Conservation (phyloP, 1,140 invertebrate genomes). For the Akabosia matsudoensis region DNA sequence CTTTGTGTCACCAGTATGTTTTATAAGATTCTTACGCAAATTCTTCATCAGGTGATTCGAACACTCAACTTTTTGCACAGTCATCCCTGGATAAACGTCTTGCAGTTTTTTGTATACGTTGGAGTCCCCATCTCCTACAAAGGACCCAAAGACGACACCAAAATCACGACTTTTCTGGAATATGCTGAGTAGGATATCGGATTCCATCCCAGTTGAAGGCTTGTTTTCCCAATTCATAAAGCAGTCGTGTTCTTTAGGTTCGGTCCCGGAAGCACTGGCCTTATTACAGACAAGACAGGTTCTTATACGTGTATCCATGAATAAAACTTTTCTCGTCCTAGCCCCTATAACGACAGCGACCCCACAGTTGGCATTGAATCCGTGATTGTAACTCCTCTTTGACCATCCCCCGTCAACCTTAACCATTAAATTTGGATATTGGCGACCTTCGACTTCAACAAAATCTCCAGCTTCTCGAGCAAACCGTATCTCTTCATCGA, state of each 20-base stretch:
- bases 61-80: conserved; percentile 26
- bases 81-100: not conserved
- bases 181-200: conserved; percentile 9
- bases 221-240: conserved; percentile 25
- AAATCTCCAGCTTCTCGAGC: not conserved
- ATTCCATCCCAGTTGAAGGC: conserved; percentile 24
- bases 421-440: conserved; percentile 28
- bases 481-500: not conserved
- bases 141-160: too few relatives aligned
- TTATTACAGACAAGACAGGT: conserved; percentile 18
- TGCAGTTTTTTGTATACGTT: too few relatives aligned
- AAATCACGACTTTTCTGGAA: conserved; percentile 14
- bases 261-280: too few relatives aligned
- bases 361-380: conserved; percentile 28
- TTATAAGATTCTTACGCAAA: too few relatives aligned
- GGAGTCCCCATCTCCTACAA: too few relatives aligned
- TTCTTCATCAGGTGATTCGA: conserved; percentile 19
- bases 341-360: conserved; percentile 33
- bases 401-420: conserved; percentile 36
- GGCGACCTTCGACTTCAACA: not conserved
- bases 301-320: conserved; percentile 4
- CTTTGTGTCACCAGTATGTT: too few relatives aligned
- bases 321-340: conserved; percentile 23
- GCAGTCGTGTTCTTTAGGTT: conserved; percentile 20
- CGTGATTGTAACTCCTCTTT: conserved; percentile 38